Evolutionary conservation across 2,888 invertebrate species (phyloP).

Genomic region (Amitus sp.): DNA sequence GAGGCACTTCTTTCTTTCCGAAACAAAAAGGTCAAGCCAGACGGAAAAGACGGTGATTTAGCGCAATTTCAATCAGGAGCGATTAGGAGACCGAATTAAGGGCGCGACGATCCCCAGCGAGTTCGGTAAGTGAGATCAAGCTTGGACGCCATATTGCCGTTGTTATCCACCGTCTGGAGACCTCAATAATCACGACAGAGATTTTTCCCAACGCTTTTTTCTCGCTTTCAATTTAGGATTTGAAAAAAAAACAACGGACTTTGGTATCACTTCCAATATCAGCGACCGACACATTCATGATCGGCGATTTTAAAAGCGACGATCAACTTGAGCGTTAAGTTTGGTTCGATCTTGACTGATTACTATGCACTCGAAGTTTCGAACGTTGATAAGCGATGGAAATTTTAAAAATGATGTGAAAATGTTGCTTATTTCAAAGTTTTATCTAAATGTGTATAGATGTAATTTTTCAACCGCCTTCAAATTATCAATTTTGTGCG

Average conservation of each 20-base stretch:
- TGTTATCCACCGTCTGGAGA: constrained; percentile 47
- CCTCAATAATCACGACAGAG: constrained; percentile 44
- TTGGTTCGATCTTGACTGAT: no score
- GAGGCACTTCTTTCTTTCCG: background rate
- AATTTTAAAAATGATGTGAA: no score
- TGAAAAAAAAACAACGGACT: constrained; percentile 9
- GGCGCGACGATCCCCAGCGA: constrained; percentile 36
- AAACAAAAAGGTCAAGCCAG: background rate
- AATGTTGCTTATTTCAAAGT: no score
- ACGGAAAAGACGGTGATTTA: constrained; percentile 41
- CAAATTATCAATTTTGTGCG: no score
- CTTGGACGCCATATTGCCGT: constrained; percentile 44
- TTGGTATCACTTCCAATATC: constrained; percentile 9
- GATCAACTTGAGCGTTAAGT: no score
- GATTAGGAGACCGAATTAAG: constrained; percentile 44
- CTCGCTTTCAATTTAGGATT: constrained; percentile 15
- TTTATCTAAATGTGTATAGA: no score
- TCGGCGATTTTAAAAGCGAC: constrained; percentile 13
- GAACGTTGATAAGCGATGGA: no score
- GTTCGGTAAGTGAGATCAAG: constrained; percentile 4
- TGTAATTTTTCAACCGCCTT: no score
- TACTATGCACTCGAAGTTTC: no score
- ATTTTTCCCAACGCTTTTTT: constrained; percentile 21
- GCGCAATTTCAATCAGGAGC: constrained; percentile 55
- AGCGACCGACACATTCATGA: constrained; percentile 10